These are phyloP conservation scores for Geodia barretti DNA, from an alignment of 37 sponge, comb jelly and placozoan genomes.

Conservation along the genomic window DNA sequence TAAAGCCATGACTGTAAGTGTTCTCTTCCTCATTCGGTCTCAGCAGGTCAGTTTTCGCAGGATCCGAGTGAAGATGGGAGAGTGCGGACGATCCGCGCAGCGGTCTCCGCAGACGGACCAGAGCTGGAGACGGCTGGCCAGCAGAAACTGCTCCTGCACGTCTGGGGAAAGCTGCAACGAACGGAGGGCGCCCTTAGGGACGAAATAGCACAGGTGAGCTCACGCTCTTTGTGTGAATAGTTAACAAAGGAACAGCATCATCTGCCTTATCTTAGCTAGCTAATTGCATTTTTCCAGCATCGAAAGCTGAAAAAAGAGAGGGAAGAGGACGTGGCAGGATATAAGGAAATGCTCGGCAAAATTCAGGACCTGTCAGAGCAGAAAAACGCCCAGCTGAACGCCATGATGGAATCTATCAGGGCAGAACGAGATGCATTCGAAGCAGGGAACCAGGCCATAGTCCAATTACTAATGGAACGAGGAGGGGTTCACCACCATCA, in stretches of 20 bases:
- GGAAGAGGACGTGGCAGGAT: constrained; percentile 48
- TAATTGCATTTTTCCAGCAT: neutral
- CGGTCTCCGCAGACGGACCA: constrained; percentile 35
- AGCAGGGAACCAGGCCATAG: constrained; percentile 25
- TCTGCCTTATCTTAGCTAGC: neutral
- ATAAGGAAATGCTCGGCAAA: constrained; percentile 19
- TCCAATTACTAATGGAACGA: constrained; percentile 17
- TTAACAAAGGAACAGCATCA: too few relatives aligned
- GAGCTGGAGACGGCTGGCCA: neutral
- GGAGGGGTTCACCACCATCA: constrained; percentile 27
- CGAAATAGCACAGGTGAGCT: neutral
- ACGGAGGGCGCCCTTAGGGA: constrained; percentile 32
- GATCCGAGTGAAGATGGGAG: neutral
- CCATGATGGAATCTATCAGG: constrained; percentile 3
- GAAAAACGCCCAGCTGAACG: constrained; percentile 33
- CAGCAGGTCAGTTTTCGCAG: neutral
- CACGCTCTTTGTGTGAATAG: too few relatives aligned
- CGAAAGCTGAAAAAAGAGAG: constrained; percentile 30
- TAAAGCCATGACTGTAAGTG: too few relatives aligned
- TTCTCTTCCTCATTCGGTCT: too few relatives aligned
- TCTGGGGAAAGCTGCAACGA: constrained; percentile 52
- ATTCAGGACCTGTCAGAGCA: constrained; percentile 31
- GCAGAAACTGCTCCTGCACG: constrained; percentile 51
- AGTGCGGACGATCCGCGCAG: constrained; percentile 14
- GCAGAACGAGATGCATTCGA: constrained; percentile 42